phyloP scores from a whole-genome alignment of 2,113 vertebrate species.

The Gallinago undulata region DNA sequence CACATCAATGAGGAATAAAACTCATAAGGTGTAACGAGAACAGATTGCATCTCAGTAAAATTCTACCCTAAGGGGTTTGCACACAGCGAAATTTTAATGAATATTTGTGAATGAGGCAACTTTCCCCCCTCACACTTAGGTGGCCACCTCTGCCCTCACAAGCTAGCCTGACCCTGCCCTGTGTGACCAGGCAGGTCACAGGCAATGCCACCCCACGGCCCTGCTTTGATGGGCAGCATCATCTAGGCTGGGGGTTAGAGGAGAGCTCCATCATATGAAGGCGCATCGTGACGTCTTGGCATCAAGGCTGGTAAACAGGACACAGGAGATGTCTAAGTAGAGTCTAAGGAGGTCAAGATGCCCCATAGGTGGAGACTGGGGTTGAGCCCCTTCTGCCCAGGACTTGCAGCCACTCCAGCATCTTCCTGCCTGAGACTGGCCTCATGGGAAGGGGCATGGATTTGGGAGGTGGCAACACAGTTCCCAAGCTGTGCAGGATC shows the following conservation, averaged over 20 bases:
- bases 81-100: background rate
- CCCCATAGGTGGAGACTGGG: background rate
- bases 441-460: background rate
- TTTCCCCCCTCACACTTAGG: accelerated
- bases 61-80: background rate
- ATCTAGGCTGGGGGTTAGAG: background rate
- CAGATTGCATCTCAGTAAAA: background rate
- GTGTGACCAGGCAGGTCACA: background rate
- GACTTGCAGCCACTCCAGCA: background rate
- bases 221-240: background rate
- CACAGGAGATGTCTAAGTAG: background rate
- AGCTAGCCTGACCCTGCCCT: background rate
- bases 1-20: background rate
- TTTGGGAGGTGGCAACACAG: background rate
- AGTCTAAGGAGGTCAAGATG: background rate
- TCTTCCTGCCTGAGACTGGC: background rate
- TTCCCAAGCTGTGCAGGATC: background rate
- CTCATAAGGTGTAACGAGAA: background rate
- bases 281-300: accelerated
- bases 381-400: background rate
- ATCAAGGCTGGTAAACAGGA: background rate
- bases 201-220: background rate
- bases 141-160: background rate
- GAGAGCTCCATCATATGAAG: background rate
- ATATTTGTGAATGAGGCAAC: background rate